Percentiles rank a stretch among this genome's conserved stretches.
Conservation (phyloP, 1,140 invertebrate genomes). For the Drosophila varians region DNA sequence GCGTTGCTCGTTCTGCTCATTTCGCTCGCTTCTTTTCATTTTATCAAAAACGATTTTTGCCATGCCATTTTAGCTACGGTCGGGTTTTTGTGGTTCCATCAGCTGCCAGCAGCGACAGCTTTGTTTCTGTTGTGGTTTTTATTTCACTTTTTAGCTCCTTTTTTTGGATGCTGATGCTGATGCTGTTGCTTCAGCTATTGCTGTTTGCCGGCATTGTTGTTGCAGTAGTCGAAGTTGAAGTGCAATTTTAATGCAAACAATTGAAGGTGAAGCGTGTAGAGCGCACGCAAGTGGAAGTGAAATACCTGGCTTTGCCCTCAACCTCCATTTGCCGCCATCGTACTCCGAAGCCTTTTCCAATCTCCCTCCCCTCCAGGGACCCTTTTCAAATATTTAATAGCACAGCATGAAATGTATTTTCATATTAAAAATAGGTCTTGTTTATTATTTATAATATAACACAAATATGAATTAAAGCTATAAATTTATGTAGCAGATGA, state of each 20-base stretch:
- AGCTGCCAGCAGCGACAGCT: constrained; percentile 51
- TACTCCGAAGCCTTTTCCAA: constrained; percentile 5
- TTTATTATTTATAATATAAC: not conserved
- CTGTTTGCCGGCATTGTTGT: constrained; percentile 40
- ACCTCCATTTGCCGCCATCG: constrained; percentile 17
- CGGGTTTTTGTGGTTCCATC: constrained; percentile 52
- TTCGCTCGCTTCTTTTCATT: constrained; percentile 56
- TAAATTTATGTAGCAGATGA: not conserved
- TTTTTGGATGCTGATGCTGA: constrained; percentile 17
- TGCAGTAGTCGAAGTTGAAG: constrained; percentile 76
- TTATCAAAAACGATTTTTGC: constrained; percentile 75
- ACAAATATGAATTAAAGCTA: not conserved
- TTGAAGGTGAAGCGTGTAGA: constrained; percentile 78
- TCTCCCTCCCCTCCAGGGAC: not conserved
- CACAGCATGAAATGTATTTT: not conserved
- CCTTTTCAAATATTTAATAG: constrained; percentile 25
- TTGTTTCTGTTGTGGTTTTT: constrained; percentile 51
- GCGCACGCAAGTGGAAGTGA: constrained; percentile 62
- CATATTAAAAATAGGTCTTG: not conserved
- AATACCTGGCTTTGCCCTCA: constrained; percentile 26
- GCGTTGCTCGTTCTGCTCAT: constrained; percentile 42
- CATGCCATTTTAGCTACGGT: constrained; percentile 71
- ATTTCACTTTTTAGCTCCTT: constrained; percentile 1
- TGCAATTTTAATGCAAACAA: constrained; percentile 81
- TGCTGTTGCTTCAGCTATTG: constrained; percentile 24